Evolutionary conservation across 30 jellyfish, hydroid and myxozoan genomes (phyloP), one percentile per base, ranked within the genome.

Genomic region (Cassiopea andromeda): DNA sequence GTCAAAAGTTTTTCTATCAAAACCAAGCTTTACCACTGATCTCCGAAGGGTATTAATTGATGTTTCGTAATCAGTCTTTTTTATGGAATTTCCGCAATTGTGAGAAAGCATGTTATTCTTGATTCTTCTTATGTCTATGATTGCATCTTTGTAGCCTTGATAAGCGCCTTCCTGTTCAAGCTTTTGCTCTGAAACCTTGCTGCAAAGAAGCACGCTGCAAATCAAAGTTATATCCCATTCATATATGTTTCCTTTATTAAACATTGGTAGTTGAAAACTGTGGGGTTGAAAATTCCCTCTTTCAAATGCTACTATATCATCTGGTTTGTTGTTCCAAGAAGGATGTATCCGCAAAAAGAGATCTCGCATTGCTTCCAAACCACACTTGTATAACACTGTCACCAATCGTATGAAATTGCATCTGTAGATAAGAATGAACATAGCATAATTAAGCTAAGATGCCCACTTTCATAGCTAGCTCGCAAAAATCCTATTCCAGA

Each of bases 151-250:
- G 43, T 2, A 61, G 19, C 19, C 73, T 8, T 14, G 7, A 8
- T 4, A 61, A 8, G 7, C 43, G 6, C 2, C 44, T 4, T 72
- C 46, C 47, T 75, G 18, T 2, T 75, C 68, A 1, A 16, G 13
- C 13, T 75, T 3, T 58, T n/a, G n/a, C n/a, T 18, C 1, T 38
- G 64, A 38, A 4, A 1, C 68, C 46, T 18, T 58, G 64, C 69
- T 44, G n/a, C 7, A 75, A 44, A 75, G 67, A 12, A 75, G 67
- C 1, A 85, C 92, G 72, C 73, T 85, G 19, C 79, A 46, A 43
- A 73, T 66, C 81, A 85, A 74, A 47, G 92, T 71, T 18, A 85
- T 38, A 77, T 85, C 92, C 92, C 92, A 85, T 15, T 58, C 12
- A n/a, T 38, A 7, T 49, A 85, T 73, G 68, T 85, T 73, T 38